phyloP scores from a whole-genome alignment of 2,888 invertebrate genomes.

The Rosalia funebris region DNA sequence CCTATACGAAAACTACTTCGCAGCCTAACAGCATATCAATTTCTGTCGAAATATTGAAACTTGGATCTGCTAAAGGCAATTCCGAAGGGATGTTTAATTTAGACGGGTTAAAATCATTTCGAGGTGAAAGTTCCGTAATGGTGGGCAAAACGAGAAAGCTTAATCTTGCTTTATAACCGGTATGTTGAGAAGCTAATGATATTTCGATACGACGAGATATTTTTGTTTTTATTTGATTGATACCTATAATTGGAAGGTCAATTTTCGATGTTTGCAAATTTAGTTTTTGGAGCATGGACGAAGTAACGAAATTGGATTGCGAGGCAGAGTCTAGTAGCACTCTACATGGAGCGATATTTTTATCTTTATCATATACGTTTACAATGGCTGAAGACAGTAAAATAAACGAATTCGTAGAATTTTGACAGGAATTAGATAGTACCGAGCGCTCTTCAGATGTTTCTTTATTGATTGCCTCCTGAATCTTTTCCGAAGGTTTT shows the following conservation, averaged over 20 bases:
- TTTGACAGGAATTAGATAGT: background rate
- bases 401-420: background rate
- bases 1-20: slow-evolving; percentile 23
- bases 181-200: slow-evolving; percentile 4
- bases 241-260: slow-evolving; percentile 28
- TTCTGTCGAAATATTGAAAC: slow-evolving; percentile 25
- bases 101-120: slow-evolving; percentile 19
- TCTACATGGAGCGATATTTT: background rate
- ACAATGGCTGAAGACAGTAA: slow-evolving; percentile 2
- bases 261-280: slow-evolving; percentile 12
- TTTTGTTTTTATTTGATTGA: slow-evolving; percentile 31
- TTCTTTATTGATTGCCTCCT: background rate
- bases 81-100: slow-evolving; percentile 27
- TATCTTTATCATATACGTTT: slow-evolving; percentile 7
- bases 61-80: slow-evolving; percentile 22
- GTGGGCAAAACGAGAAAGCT: slow-evolving; percentile 13
- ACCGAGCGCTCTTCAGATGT: background rate
- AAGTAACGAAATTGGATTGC: slow-evolving; percentile 10
- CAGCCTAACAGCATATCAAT: slow-evolving; percentile 25
- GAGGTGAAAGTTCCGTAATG: slow-evolving; percentile 10
- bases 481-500: background rate
- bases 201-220: slow-evolving; percentile 12
- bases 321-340: slow-evolving; percentile 15
- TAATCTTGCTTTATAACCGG: slow-evolving; percentile 9
- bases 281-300: slow-evolving; percentile 14